phyloP scores from a whole-genome alignment of 2,113 vertebrate species.

The Onychostoma macrolepis region DNA sequence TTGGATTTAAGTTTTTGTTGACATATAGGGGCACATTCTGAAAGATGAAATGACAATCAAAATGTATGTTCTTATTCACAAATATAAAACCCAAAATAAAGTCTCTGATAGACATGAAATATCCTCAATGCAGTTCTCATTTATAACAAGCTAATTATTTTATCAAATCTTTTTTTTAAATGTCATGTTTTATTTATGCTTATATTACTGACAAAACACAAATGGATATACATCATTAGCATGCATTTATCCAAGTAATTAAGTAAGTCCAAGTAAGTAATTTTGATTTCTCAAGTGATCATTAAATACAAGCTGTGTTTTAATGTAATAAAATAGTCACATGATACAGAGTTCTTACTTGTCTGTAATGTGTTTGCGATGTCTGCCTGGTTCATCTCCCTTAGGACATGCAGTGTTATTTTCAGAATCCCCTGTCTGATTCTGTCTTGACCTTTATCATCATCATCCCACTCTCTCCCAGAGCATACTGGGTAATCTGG shows the following conservation, averaged over 20 bases:
- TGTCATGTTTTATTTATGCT: not conserved
- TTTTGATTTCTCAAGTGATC: not conserved
- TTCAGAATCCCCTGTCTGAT: not conserved
- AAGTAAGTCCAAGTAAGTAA: not conserved
- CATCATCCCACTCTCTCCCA: not conserved
- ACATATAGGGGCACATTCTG: not conserved
- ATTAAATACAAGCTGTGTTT: not conserved
- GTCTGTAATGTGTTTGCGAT: not conserved
- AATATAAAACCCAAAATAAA: not conserved
- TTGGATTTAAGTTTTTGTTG: slow-evolving; percentile 5
- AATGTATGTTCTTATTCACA: not conserved
- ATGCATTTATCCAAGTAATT: not conserved
- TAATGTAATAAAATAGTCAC: not conserved
- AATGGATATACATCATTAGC: not conserved
- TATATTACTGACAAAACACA: not conserved
- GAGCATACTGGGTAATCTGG: slow-evolving; percentile 2
- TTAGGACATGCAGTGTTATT: slow-evolving; percentile 2
- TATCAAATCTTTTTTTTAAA: too few relatives aligned
- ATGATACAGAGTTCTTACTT: not conserved
- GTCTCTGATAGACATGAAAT: not conserved
- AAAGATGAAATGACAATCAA: not conserved
- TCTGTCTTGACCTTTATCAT: not conserved
- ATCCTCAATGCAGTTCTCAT: not conserved
- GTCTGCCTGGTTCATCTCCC: slow-evolving; percentile 18
- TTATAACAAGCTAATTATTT: not conserved